Conservation (phyloP, 2,797 vertebrate species). For the Spinus olivaceus region DNA sequence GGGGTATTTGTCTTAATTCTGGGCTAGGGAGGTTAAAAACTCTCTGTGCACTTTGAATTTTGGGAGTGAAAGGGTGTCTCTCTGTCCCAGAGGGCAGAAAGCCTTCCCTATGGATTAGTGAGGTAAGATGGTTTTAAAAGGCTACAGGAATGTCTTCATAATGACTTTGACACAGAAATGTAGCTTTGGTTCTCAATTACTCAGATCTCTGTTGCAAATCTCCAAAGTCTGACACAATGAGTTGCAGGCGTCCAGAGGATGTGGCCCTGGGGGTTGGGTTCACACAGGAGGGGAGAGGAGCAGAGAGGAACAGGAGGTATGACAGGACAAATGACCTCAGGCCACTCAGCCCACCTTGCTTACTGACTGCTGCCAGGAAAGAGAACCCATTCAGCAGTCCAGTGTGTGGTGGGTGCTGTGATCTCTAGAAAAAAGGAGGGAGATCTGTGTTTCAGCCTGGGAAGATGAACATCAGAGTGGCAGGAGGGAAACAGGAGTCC, state of each 20-base stretch:
- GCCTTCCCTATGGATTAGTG: neutral
- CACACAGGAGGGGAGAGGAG: neutral
- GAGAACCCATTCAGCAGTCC: neutral
- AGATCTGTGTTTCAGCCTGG: neutral
- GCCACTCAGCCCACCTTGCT: neutral
- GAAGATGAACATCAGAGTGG: neutral
- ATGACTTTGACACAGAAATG: conserved; percentile 15
- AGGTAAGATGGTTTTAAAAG: conserved; percentile 1
- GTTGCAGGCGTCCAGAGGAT: neutral
- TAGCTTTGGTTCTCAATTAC: conserved; percentile 12
- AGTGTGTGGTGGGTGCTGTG: accelerated
- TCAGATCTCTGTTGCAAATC: neutral
- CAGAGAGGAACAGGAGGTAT: neutral
- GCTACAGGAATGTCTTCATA: neutral
- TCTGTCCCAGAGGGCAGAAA: neutral
- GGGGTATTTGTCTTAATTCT: neutral
- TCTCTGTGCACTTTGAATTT: neutral
- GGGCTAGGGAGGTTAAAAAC: neutral
- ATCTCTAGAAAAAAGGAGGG: neutral
- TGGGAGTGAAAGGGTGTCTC: neutral
- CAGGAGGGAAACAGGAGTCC: neutral
- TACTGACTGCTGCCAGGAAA: neutral
- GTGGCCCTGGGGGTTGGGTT: neutral
- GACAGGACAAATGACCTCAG: neutral
- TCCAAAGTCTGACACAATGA: neutral